These are phyloP conservation scores for Drosophila dives DNA, from an alignment of 2,888 invertebrate genomes.

Conservation along the genomic window DNA sequence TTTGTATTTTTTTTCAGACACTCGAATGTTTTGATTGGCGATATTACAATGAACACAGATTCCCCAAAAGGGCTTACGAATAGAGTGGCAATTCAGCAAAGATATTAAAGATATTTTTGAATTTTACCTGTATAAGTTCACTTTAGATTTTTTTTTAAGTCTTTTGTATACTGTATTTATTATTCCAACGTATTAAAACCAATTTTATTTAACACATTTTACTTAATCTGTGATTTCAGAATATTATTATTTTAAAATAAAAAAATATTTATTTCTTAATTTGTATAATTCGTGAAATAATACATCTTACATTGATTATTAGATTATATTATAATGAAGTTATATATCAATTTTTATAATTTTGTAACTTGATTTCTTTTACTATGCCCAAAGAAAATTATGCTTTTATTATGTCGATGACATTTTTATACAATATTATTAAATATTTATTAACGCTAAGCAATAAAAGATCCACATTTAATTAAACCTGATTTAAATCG, in stretches of 20 bases:
- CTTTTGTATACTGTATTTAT: constrained; percentile 10
- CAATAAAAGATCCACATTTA: neutral
- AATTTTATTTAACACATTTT: neutral
- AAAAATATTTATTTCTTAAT: neutral
- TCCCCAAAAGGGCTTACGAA: constrained; percentile 26
- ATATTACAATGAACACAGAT: constrained; percentile 69
- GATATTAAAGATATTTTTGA: constrained; percentile 10
- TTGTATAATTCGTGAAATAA: neutral
- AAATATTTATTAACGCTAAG: neutral
- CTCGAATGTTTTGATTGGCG: constrained; percentile 67
- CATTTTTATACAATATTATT: neutral
- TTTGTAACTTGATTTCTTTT: neutral
- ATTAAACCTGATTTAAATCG: neutral
- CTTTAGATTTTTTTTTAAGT: constrained; percentile 1
- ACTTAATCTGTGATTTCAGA: neutral
- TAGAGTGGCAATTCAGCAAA: constrained; percentile 23
- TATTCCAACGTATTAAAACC: constrained; percentile 6
- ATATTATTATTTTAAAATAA: no score
- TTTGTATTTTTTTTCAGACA: constrained; percentile 61
- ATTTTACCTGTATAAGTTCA: constrained; percentile 14
- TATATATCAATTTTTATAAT: neutral
- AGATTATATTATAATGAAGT: neutral
- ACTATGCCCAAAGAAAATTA: neutral
- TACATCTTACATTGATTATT: no score
- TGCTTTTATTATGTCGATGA: neutral